Percentiles rank a stretch among this genome's conserved stretches.
These are phyloP conservation scores for Koerneria pararmatus DNA, from an alignment of 2,888 invertebrate species.

Conservation along the genomic window DNA sequence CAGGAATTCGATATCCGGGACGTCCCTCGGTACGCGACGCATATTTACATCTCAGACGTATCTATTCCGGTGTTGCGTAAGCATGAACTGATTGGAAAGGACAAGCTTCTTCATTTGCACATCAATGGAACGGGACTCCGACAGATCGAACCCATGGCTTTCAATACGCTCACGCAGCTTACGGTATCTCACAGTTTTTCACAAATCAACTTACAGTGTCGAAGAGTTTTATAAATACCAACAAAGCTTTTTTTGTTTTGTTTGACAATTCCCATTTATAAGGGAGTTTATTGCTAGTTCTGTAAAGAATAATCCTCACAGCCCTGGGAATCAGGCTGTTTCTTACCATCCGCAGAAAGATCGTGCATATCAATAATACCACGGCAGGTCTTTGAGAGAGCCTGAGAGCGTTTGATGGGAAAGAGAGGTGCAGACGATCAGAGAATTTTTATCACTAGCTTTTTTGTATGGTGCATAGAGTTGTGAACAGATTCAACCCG, in stretches of 20 bases:
- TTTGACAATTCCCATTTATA: no score
- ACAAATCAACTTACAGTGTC: no score
- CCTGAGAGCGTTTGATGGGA: no score
- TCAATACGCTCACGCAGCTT: slow-evolving; percentile 47
- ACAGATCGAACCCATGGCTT: slow-evolving; percentile 50
- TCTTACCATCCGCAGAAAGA: neutral
- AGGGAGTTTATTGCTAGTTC: no score
- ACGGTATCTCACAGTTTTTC: slow-evolving; percentile 36
- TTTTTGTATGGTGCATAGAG: no score
- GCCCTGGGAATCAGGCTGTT: neutral
- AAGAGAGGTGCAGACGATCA: no score
- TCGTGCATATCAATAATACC: no score
- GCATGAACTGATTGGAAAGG: slow-evolving; percentile 75
- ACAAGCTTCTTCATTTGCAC: slow-evolving; percentile 35
- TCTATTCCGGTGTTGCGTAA: slow-evolving; percentile 74
- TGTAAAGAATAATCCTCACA: no score
- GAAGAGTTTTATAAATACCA: no score
- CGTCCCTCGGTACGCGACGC: slow-evolving; percentile 86
- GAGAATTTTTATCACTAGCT: no score
- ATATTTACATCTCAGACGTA: slow-evolving; percentile 80
- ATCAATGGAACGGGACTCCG: slow-evolving; percentile 47
- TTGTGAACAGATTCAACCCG: slow-evolving; percentile 16
- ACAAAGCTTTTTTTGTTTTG: no score
- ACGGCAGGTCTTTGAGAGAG: no score
- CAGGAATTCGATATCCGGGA: slow-evolving; percentile 70